These are phyloP conservation scores for Ferdinandea cuprea DNA, from an alignment of 2,888 invertebrate species.

Conservation along the genomic window DNA sequence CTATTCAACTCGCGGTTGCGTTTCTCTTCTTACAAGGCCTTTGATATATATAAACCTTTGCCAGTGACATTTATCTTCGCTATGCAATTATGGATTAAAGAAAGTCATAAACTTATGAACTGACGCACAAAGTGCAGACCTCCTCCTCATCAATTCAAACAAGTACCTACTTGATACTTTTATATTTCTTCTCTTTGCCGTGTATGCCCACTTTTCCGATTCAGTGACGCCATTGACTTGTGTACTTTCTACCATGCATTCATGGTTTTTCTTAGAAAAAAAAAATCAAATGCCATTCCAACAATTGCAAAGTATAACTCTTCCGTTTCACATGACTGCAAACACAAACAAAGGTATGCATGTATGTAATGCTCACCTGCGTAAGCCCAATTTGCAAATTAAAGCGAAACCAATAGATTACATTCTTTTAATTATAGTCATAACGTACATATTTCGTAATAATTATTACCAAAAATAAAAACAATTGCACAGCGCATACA, in stretches of 20 bases:
- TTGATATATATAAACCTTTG: background rate
- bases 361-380: background rate
- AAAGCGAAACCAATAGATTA: slow-evolving; percentile 1
- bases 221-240: slow-evolving; percentile 59
- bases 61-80: slow-evolving; percentile 1
- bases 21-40: background rate
- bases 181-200: background rate
- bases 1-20: background rate
- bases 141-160: too few relatives aligned
- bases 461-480: slow-evolving; percentile 11
- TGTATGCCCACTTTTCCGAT: slow-evolving; percentile 54
- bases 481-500: too few relatives aligned
- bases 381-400: slow-evolving; percentile 15
- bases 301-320: slow-evolving; percentile 13
- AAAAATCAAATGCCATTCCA: slow-evolving; percentile 32
- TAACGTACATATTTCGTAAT: slow-evolving; percentile 17
- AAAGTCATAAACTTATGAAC: slow-evolving; percentile 30
- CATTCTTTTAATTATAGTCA: slow-evolving; percentile 1
- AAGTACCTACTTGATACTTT: slow-evolving; percentile 15
- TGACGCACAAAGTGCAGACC: slow-evolving; percentile 1
- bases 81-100: slow-evolving; percentile 20
- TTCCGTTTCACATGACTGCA: slow-evolving; percentile 51
- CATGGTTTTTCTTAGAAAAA: slow-evolving; percentile 5
- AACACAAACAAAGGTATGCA: background rate
- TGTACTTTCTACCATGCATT: slow-evolving; percentile 63